A percentile compares a stretch with the other conserved stretches of the same genome.
These are phyloP conservation scores for Scomberomorus guttatus DNA, from an alignment of 2,797 vertebrate species.

Conservation along the genomic window DNA sequence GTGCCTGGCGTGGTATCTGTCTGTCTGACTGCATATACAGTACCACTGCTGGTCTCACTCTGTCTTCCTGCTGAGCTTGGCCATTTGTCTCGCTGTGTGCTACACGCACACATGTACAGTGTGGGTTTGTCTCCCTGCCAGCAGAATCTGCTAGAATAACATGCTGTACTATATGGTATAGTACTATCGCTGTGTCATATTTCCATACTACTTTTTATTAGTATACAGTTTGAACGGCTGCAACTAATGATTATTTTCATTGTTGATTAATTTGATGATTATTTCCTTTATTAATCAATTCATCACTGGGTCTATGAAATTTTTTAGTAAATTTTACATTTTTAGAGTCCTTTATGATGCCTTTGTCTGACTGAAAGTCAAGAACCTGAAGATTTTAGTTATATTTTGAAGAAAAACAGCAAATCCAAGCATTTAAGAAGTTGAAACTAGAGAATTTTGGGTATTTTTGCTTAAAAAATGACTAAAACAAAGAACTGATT, in stretches of 20 bases:
- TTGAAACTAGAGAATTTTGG: neutral
- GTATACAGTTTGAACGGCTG: no score
- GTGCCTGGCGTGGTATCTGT: neutral
- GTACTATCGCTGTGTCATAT: neutral
- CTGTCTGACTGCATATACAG: constrained; percentile 4
- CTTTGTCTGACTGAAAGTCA: no score
- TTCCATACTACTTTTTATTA: neutral
- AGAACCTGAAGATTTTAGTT: no score
- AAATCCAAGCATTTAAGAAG: no score
- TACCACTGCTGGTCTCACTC: neutral
- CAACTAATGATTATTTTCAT: neutral
- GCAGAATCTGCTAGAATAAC: neutral
- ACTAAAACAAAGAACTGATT: no score
- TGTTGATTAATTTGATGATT: no score
- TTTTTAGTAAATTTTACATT: no score
- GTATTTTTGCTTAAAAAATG: neutral
- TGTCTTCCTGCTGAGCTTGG: constrained; percentile 36
- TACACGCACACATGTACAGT: neutral
- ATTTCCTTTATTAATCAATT: no score
- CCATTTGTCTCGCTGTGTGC: constrained; percentile 23
- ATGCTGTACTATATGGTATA: neutral
- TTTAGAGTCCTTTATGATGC: no score
- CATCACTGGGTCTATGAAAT: no score
- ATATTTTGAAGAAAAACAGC: no score
- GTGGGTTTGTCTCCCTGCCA: constrained; percentile 25